phyloP scores from a whole-genome alignment of 2,888 invertebrate genomes.

The Catotricha subobsoleta region DNA sequence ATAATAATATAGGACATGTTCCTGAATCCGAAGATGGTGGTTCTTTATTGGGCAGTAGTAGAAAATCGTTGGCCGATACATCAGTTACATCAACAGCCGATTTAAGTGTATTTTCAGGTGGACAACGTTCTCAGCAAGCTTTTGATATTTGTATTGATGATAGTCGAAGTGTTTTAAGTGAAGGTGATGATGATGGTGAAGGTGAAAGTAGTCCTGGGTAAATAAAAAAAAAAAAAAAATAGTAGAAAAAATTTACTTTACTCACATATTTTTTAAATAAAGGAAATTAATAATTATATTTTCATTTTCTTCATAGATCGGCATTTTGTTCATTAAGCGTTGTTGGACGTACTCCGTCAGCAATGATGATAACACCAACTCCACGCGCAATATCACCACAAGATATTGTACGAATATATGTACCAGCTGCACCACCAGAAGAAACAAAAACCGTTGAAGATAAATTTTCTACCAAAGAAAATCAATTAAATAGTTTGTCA shows the following conservation, averaged over 20 bases:
- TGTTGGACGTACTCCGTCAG: constrained; percentile 13
- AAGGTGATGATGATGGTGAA: constrained; percentile 3
- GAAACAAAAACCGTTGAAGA: no score
- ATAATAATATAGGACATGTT: constrained; percentile 9
- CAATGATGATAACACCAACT: constrained; percentile 15
- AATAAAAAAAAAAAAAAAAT: constrained; percentile 1
- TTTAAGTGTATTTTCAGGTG: constrained; percentile 59
- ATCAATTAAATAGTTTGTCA: constrained; percentile 6
- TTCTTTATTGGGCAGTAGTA: constrained; percentile 50
- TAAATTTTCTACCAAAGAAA: neutral
- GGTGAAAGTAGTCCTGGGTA: constrained; percentile 14
- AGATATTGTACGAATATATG: constrained; percentile 15
- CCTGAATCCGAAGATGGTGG: constrained; percentile 39
- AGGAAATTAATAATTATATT: neutral
- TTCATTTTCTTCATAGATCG: constrained; percentile 9
- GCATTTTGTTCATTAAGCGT: constrained; percentile 14
- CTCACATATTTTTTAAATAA: neutral
- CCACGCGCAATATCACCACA: constrained; percentile 14
- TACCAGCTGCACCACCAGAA: constrained; percentile 13
- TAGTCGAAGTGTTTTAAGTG: constrained; percentile 11
- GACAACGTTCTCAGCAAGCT: constrained; percentile 14
- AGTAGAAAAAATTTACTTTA: neutral
- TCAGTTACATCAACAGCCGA: constrained; percentile 72
- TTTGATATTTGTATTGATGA: constrained; percentile 14
- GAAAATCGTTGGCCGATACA: constrained; percentile 64